Percentiles rank a stretch among this genome's conserved stretches.
phyloP scores from a whole-genome alignment of 2,797 vertebrate species.

The Eleutherodactylus coqui region DNA sequence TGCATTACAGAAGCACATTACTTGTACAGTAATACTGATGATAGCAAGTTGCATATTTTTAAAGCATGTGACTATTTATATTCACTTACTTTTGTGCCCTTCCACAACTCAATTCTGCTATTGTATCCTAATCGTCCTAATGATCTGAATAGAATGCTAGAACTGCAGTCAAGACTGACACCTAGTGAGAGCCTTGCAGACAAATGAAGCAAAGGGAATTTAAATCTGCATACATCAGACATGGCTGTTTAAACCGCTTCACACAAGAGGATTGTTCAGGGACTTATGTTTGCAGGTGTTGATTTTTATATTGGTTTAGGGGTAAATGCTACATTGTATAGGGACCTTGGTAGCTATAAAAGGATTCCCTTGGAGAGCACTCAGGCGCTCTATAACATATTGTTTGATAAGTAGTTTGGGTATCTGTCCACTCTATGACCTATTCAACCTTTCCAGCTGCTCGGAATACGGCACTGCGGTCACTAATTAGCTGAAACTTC shows the following conservation, averaged over 20 bases:
- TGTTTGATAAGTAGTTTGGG: neutral
- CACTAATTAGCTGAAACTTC: slow-evolving; percentile 40
- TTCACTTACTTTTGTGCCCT: neutral
- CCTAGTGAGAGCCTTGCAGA: no score
- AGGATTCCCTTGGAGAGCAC: neutral
- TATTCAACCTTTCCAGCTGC: slow-evolving; percentile 43
- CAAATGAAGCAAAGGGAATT: neutral
- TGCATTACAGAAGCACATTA: neutral
- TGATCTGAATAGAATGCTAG: neutral
- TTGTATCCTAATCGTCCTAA: neutral
- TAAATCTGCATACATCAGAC: neutral
- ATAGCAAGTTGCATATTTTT: no score
- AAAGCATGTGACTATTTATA: no score
- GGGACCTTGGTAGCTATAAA: neutral
- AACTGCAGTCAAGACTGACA: neutral
- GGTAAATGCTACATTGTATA: neutral
- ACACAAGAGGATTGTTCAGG: neutral
- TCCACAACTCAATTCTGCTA: neutral
- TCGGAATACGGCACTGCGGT: slow-evolving; percentile 22
- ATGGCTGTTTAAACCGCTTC: no score
- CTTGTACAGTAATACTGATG: neutral
- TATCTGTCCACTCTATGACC: slow-evolving; percentile 31
- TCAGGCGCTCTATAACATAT: slow-evolving; percentile 14
- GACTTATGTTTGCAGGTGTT: neutral
- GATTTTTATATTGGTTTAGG: neutral